Percentiles rank a stretch among this genome's conserved stretches.
phyloP scores from a whole-genome alignment of 2,113 vertebrate genomes.

The Neogale vison region DNA sequence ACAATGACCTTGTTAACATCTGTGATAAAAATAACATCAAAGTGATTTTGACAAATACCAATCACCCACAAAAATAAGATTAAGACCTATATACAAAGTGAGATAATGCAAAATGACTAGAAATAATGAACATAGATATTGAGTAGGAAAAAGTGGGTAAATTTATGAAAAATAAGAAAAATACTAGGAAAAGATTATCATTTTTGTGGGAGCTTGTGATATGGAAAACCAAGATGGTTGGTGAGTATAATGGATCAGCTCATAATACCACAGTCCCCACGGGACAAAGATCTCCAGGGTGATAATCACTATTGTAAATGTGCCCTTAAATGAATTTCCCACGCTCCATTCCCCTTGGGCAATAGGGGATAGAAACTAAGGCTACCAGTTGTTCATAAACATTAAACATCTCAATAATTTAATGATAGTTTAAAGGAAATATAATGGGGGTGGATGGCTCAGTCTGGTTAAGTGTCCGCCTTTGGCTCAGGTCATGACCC shows the following conservation, averaged over 20 bases:
- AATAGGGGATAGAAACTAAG: not conserved
- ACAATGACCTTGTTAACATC: constrained; percentile 21
- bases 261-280: not conserved
- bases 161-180: constrained; percentile 14
- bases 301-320: not conserved
- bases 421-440: not conserved
- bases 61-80: not conserved
- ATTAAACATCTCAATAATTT: not conserved
- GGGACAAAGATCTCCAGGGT: not conserved
- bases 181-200: not conserved
- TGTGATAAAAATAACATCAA: constrained; percentile 17
- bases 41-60: constrained; percentile 9
- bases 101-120: not conserved
- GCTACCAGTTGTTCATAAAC: not conserved
- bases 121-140: constrained; percentile 7
- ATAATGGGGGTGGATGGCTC: not conserved
- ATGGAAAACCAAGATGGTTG: not conserved
- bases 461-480: too few relatives aligned
- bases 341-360: not conserved
- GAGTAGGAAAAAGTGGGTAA: constrained; percentile 22
- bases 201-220: not conserved
- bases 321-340: not conserved
- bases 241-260: not conserved
- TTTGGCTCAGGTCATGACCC: too few relatives aligned
- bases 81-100: not conserved